Evolutionary conservation across 2,888 invertebrate species (phyloP).

Genomic region (Mythimna loreyi): DNA sequence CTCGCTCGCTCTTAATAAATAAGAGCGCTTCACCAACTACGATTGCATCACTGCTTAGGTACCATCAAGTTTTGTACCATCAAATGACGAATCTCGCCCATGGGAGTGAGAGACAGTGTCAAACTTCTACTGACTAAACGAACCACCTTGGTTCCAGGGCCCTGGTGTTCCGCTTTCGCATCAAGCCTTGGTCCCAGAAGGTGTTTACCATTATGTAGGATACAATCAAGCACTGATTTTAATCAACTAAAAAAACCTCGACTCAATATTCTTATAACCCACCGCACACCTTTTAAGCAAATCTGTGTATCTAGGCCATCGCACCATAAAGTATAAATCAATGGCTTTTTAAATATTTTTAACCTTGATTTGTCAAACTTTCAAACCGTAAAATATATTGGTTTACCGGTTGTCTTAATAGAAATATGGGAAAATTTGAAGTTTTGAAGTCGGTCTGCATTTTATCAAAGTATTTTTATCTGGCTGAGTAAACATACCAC

Average conservation of each 20-base stretch:
- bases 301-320: background rate
- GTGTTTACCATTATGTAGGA: no score
- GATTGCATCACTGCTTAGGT: no score
- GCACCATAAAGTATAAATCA: background rate
- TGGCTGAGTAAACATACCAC: background rate
- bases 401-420: constrained; percentile 3
- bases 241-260: background rate
- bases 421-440: constrained; percentile 16
- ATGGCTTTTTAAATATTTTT: background rate
- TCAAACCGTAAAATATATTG: constrained; percentile 10
- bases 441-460: constrained; percentile 1
- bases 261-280: background rate
- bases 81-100: no score
- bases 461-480: background rate
- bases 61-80: no score
- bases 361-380: constrained; percentile 5
- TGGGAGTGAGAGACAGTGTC: no score
- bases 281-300: background rate
- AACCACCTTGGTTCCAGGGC: no score
- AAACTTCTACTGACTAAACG: no score
- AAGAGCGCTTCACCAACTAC: no score
- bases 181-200: no score
- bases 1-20: no score
- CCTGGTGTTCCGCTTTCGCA: no score
- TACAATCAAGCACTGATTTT: no score